Percentiles rank a stretch among this genome's conserved stretches.
phyloP scores from a whole-genome alignment of 2,113 vertebrate genomes.

The Hylia prasina region DNA sequence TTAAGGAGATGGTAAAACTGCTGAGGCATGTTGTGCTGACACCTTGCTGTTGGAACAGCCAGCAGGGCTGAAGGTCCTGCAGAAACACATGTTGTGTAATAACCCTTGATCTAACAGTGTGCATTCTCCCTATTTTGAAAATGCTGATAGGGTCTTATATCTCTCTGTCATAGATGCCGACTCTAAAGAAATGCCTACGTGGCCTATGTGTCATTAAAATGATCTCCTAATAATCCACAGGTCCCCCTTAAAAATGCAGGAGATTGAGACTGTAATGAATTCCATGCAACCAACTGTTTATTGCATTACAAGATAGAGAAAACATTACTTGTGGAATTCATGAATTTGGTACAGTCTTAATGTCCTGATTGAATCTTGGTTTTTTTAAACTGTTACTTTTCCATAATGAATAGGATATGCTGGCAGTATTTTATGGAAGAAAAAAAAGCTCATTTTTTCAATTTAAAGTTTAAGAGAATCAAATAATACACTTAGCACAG shows the following conservation, averaged over 20 bases:
- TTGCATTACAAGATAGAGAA: neutral
- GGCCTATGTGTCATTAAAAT: neutral
- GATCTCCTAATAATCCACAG: neutral
- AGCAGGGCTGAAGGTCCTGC: neutral
- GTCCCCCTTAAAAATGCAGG: neutral
- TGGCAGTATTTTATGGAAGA: neutral
- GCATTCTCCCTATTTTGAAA: neutral
- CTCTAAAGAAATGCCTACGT: neutral
- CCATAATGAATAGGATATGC: neutral
- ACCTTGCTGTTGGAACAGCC: neutral
- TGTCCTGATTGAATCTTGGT: neutral
- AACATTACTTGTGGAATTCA: neutral
- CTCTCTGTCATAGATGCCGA: neutral
- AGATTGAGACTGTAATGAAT: neutral
- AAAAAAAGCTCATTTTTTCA: neutral
- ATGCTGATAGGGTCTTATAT: neutral
- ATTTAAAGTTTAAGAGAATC: neutral
- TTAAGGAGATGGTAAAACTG: constrained; percentile 33
- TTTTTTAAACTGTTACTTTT: neutral
- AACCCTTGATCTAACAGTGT: neutral
- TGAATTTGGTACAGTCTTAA: neutral
- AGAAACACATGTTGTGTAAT: neutral
- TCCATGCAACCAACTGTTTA: neutral
- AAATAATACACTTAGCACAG: neutral
- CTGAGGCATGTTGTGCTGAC: constrained; percentile 14